phyloP scores from a whole-genome alignment of 2,113 vertebrate genomes.

The Phodopus roborovskii region DNA sequence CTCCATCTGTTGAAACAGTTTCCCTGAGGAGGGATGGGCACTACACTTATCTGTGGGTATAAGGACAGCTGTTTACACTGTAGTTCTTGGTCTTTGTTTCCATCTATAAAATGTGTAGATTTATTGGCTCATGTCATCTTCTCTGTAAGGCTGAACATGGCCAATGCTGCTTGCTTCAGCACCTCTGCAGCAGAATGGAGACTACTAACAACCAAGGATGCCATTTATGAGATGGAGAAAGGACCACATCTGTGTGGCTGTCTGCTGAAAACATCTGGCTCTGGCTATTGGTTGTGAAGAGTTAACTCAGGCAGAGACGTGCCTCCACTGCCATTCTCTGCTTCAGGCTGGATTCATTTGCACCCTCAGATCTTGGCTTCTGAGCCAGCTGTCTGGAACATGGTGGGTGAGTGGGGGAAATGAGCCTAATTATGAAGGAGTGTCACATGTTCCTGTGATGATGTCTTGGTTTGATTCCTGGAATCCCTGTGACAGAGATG shows the following conservation, averaged over 20 bases:
- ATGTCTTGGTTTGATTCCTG: neutral
- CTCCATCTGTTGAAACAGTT: neutral
- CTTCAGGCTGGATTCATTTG: neutral
- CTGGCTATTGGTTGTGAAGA: neutral
- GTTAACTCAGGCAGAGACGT: neutral
- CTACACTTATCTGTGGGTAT: neutral
- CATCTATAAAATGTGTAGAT: neutral
- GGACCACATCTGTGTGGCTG: neutral
- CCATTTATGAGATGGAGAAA: neutral
- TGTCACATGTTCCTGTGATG: neutral
- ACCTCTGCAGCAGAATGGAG: neutral
- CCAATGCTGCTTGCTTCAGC: neutral
- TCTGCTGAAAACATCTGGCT: neutral
- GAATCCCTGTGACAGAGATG: neutral
- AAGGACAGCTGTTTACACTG: neutral
- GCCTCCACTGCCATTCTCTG: rapidly evolving
- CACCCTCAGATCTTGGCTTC: neutral
- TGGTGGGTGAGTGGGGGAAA: neutral
- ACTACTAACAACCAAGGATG: neutral
- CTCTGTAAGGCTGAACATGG: neutral
- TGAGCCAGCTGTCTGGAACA: neutral
- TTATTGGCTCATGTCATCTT: neutral
- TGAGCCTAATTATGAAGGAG: slow-evolving; percentile 24
- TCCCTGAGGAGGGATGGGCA: neutral
- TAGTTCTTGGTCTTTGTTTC: neutral